phyloP scores from a whole-genome alignment of 2,888 invertebrate species.

The Oithona nana region DNA sequence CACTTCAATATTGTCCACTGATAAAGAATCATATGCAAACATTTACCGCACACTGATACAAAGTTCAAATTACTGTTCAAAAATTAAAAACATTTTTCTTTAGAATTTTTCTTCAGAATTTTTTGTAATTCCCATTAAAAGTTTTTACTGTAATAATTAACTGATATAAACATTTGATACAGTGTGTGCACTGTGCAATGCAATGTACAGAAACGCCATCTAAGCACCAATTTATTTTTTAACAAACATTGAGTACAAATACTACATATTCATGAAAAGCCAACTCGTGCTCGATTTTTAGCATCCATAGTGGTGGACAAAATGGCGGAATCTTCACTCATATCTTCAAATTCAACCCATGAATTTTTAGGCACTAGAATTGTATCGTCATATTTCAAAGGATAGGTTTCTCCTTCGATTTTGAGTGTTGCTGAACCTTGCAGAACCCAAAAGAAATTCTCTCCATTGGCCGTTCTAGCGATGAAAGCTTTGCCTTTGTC shows the following conservation, averaged over 20 bases:
- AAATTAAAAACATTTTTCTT: too few species aligned
- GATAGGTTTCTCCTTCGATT: background rate
- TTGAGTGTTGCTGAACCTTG: background rate
- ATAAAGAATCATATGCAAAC: too few species aligned
- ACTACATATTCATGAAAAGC: background rate
- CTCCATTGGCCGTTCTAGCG: conserved; percentile 6
- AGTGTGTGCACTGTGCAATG: too few species aligned
- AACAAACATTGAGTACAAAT: background rate
- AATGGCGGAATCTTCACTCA: background rate
- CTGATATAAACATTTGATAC: too few species aligned
- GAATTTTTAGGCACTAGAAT: background rate
- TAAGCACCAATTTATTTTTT: too few species aligned
- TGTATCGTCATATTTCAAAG: background rate
- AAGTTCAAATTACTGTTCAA: too few species aligned
- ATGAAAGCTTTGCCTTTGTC: background rate
- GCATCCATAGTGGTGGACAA: conserved; percentile 5
- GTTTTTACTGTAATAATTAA: too few species aligned
- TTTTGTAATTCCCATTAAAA: too few species aligned
- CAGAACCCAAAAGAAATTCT: conserved; percentile 20
- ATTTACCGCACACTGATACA: too few species aligned
- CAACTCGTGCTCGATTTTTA: background rate
- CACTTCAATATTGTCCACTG: too few species aligned
- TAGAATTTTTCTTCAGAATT: too few species aligned
- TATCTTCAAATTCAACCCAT: background rate
- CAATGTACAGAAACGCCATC: too few species aligned